Evolutionary conservation across 1,140 invertebrate genomes (phyloP), one percentile per base, ranked within the genome.

Genomic region (Leguminivora glycinivorella): DNA sequence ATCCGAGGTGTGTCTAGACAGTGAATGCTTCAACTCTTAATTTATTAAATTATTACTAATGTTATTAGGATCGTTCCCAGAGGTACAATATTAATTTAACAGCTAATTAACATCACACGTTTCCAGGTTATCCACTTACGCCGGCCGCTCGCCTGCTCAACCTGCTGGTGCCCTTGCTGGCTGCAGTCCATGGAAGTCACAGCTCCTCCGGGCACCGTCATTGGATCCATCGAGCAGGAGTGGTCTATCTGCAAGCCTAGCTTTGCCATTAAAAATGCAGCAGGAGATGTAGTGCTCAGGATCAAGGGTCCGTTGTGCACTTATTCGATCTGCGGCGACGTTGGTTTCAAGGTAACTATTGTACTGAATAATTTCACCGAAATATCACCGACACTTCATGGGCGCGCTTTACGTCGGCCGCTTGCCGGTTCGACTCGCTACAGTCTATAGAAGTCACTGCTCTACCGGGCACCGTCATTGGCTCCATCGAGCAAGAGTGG

Each of bases 301-400:
- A 96, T 99, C 76, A 95, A 97, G 86, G 98, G 97, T 4, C 97
- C 98, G 0, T 87, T 96, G 47, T 97, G 96, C 87, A 96, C 95
- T 0, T 95, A 94, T 80, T 95, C 94, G 56, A 93, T 97, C 26
- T 98, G 96, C 90, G 96, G 96, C 9, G 95, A 97, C 82, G 95
- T 97, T 1, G 94, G 94, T 75, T 95, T 95, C 80, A 90, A 94
- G 78, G 93, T 95, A 67, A 91, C 0, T 0, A 38, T 12, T 38
- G 10, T 12, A 12, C 10, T 38, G 4, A 34, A n/a, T n/a, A n/a
- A n/a, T n/a, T n/a, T n/a, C n/a, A n/a, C n/a, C n/a, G n/a, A n/a
- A n/a, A n/a, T n/a, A n/a, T n/a, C n/a, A n/a, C n/a, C n/a, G n/a
- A n/a, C n/a, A n/a, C 29, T 31, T 7, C 29, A 31, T 31, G 29